These are phyloP conservation scores for Drosophila parabipectinata DNA, from an alignment of 1,140 invertebrate species.

Conservation along the genomic window DNA sequence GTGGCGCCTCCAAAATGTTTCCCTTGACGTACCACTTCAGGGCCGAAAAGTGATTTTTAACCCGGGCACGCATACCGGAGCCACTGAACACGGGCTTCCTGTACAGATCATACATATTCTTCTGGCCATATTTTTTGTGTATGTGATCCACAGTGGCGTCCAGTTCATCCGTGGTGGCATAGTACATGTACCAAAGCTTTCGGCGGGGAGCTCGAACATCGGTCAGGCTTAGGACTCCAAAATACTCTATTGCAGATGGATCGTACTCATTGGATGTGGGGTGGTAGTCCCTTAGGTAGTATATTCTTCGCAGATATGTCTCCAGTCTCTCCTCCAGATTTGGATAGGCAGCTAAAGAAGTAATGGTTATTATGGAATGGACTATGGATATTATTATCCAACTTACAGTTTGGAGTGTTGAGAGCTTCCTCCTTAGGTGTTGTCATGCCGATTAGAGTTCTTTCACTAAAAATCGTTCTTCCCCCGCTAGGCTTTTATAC, in stretches of 20 bases:
- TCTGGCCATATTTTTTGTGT: conserved; percentile 63
- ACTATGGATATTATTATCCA: no score
- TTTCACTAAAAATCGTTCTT: background rate
- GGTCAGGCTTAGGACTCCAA: conserved; percentile 52
- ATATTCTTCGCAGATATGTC: conserved; percentile 27
- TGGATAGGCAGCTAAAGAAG: conserved; percentile 14
- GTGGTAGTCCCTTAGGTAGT: background rate
- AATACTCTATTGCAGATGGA: conserved; percentile 43
- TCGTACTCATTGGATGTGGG: conserved; percentile 28
- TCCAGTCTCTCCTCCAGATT: conserved; percentile 50
- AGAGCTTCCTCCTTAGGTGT: conserved; percentile 1
- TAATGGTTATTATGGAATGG: background rate
- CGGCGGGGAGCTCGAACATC: conserved; percentile 45
- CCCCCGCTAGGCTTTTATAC: conserved; percentile 7
- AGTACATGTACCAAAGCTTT: conserved; percentile 67
- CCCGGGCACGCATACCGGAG: conserved; percentile 32
- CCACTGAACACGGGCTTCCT: conserved; percentile 58
- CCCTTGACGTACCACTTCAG: conserved; percentile 63
- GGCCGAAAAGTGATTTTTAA: conserved; percentile 51
- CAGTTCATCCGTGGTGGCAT: conserved; percentile 31
- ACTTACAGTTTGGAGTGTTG: conserved; percentile 19
- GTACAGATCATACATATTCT: conserved; percentile 64
- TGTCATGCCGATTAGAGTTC: background rate
- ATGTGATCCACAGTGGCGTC: conserved; percentile 48
- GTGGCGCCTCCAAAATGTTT: conserved; percentile 57